phyloP scores from a whole-genome alignment of 2,113 vertebrate genomes.

The Alosa alosa region DNA sequence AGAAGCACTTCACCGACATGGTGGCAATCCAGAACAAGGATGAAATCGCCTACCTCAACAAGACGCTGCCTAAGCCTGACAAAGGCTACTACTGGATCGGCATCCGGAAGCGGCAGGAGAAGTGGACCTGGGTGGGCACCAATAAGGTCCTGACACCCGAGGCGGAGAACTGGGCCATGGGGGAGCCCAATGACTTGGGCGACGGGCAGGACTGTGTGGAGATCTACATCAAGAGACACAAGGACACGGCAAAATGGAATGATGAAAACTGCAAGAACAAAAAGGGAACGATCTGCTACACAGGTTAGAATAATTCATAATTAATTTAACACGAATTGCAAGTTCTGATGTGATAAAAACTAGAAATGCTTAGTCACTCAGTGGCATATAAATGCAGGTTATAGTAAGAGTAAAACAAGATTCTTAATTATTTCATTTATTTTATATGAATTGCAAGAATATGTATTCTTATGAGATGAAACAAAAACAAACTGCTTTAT shows the following conservation, averaged over 20 bases:
- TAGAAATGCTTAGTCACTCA: no score
- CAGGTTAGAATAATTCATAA: background rate
- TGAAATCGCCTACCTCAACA: background rate
- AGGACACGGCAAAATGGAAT: background rate
- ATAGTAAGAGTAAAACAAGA: no score
- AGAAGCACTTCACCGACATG: background rate
- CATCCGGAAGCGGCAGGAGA: background rate
- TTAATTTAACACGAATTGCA: no score
- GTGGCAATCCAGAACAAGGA: conserved; percentile 2
- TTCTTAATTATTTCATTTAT: no score
- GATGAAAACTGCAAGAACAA: background rate
- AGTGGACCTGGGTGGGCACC: background rate
- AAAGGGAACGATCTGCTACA: background rate
- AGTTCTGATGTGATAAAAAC: no score
- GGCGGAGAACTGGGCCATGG: background rate
- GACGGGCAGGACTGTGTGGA: background rate
- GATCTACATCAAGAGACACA: conserved; percentile 6
- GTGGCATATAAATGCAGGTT: no score
- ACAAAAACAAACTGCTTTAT: background rate
- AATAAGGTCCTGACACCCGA: background rate
- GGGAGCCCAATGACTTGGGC: background rate
- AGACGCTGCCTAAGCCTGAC: background rate
- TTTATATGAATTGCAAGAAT: no score
- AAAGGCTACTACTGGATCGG: background rate
- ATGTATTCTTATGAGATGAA: background rate